Percentiles rank a stretch among this genome's conserved stretches.
These are phyloP conservation scores for Seriola aureovittata DNA, from an alignment of 2,113 vertebrate species.

Conservation along the genomic window DNA sequence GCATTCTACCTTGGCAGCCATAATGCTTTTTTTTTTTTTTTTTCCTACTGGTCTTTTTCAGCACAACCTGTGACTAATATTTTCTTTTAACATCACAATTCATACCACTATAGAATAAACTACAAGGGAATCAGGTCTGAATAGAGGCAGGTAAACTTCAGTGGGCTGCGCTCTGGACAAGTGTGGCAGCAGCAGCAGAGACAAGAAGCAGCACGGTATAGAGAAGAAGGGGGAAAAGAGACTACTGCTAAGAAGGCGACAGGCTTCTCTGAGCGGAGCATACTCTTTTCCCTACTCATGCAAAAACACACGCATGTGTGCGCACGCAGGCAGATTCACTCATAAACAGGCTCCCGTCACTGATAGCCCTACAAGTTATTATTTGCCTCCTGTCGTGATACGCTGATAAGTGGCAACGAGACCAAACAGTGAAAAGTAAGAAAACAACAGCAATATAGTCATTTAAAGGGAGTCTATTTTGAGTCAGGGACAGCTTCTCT, in stretches of 20 bases:
- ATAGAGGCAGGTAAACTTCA: slow-evolving; percentile 57
- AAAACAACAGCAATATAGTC: slow-evolving; percentile 85
- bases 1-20: slow-evolving; percentile 10
- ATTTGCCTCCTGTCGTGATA: slow-evolving; percentile 77
- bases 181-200: slow-evolving; percentile 49
- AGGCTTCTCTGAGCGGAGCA: slow-evolving; percentile 56
- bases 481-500: slow-evolving; percentile 87
- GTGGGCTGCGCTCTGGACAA: slow-evolving; percentile 57
- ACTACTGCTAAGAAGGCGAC: slow-evolving; percentile 51
- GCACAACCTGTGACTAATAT: slow-evolving; percentile 15
- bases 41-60: neutral
- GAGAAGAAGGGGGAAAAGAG: neutral
- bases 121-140: slow-evolving; percentile 34
- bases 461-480: slow-evolving; percentile 88
- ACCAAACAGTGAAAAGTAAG: slow-evolving; percentile 78
- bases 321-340: slow-evolving; percentile 47
- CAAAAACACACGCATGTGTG: slow-evolving; percentile 47
- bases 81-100: slow-evolving; percentile 13
- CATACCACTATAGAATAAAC: slow-evolving; percentile 23
- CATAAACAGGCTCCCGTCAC: slow-evolving; percentile 60
- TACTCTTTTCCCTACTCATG: slow-evolving; percentile 59
- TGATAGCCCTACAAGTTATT: slow-evolving; percentile 69
- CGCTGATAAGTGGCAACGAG: slow-evolving; percentile 79
- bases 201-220: slow-evolving; percentile 40
- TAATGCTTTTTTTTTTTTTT: neutral